phyloP scores from a whole-genome alignment of 2,113 vertebrate genomes.

The Nettapus auritus region DNA sequence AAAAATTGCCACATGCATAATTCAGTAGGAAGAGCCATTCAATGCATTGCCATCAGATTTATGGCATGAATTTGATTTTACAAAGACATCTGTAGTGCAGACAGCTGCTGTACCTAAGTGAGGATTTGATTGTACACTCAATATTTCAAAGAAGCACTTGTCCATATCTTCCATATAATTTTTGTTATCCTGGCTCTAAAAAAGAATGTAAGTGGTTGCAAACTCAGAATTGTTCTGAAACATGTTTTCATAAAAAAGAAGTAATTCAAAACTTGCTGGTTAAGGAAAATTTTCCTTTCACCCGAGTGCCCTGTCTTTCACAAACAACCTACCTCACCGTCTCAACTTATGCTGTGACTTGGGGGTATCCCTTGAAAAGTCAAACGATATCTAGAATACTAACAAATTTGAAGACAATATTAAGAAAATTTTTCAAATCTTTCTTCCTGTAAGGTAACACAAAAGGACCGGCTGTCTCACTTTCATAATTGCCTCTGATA shows the following conservation, averaged over 20 bases:
- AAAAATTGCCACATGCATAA: slow-evolving; percentile 32
- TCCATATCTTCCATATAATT: not conserved
- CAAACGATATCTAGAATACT: not conserved
- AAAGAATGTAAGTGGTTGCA: not conserved
- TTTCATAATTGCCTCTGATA: not conserved
- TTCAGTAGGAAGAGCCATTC: slow-evolving; percentile 50
- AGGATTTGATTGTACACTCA: slow-evolving; percentile 28
- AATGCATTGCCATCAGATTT: slow-evolving; percentile 37
- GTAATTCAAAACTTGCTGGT: not conserved
- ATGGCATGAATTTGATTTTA: slow-evolving; percentile 35
- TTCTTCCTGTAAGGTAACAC: not conserved
- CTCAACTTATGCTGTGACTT: not conserved
- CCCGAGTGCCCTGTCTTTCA: not conserved
- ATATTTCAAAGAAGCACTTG: slow-evolving; percentile 35
- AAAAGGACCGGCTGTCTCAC: not conserved
- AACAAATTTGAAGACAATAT: not conserved
- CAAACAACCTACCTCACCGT: not conserved
- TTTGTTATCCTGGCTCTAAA: not conserved
- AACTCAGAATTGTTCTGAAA: not conserved
- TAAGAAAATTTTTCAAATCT: not conserved
- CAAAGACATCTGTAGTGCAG: slow-evolving; percentile 54
- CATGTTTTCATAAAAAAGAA: not conserved
- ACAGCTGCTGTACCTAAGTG: slow-evolving; percentile 61
- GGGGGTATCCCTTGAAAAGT: not conserved
- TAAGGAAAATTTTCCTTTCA: not conserved